Conservation (phyloP, 2,888 invertebrate species). For the Drosophila meridiana region DNA sequence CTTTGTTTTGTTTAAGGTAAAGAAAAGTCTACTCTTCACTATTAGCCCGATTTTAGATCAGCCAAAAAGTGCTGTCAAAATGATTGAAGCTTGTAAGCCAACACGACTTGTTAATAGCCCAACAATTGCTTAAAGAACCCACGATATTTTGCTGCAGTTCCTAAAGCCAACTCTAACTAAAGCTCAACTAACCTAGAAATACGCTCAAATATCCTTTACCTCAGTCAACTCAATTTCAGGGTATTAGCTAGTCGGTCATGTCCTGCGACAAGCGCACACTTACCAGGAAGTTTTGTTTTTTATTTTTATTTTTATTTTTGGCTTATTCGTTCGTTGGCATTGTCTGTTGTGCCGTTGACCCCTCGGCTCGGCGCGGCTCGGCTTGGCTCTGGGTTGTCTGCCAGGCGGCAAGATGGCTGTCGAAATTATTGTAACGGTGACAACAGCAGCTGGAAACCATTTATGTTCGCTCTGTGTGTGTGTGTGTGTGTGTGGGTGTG, state of each 20-base stretch:
- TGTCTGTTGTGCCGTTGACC: conserved; percentile 55
- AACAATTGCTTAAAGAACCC: background rate
- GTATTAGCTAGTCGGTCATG: conserved; percentile 1
- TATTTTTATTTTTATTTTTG: conserved; percentile 25
- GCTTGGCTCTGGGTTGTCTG: conserved; percentile 15
- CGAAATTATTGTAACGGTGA: conserved; percentile 60
- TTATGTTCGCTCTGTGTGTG: conserved; percentile 8
- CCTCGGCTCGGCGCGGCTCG: conserved; percentile 2
- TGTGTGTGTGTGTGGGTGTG: conserved; percentile 3
- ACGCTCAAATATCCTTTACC: background rate
- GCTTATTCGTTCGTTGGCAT: conserved; percentile 33
- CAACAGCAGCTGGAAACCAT: conserved; percentile 39
- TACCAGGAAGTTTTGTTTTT: background rate
- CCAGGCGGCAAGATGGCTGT: conserved; percentile 59
- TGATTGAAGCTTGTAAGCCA: background rate
- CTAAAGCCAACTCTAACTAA: background rate
- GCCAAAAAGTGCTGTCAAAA: background rate
- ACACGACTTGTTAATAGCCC: background rate
- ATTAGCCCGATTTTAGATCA: background rate
- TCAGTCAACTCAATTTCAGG: background rate
- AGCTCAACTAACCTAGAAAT: background rate
- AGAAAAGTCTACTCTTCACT: background rate
- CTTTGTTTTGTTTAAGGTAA: background rate
- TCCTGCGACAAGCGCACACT: background rate
- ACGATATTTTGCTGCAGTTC: background rate